Conservation (phyloP, 2,888 invertebrate genomes). For the Volucella zonaria region DNA sequence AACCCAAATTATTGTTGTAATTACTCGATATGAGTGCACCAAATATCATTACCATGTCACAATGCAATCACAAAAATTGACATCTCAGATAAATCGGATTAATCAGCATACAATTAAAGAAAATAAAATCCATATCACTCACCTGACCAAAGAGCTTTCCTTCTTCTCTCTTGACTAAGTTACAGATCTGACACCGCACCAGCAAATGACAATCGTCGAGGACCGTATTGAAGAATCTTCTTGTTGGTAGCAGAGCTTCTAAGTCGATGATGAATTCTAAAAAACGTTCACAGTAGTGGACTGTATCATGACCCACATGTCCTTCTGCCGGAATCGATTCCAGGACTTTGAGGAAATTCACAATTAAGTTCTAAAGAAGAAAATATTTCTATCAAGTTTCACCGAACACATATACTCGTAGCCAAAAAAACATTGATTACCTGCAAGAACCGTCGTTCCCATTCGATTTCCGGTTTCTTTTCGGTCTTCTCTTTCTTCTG, state of each 20-base stretch:
- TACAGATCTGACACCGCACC: conserved; percentile 92
- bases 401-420: neutral
- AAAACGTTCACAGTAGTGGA: conserved; percentile 95
- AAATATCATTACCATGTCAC: too few species aligned
- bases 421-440: conserved; percentile 48
- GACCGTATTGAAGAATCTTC: conserved; percentile 97
- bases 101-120: neutral
- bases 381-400: conserved; percentile 44
- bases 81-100: neutral
- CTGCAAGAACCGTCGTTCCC: conserved; percentile 94
- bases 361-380: conserved; percentile 85
- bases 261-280: conserved; percentile 97
- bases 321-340: conserved; percentile 88
- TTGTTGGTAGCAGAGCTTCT: conserved; percentile 96
- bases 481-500: conserved; percentile 90
- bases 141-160: conserved; percentile 97
- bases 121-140: conserved; percentile 80
- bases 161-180: conserved; percentile 88
- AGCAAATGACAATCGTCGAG: conserved; percentile 97
- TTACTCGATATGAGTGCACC: too few species aligned
- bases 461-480: conserved; percentile 87
- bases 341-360: conserved; percentile 92
- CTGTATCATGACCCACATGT: conserved; percentile 84
- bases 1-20: too few species aligned
- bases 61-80: too few species aligned